A percentile compares a stretch with the other conserved stretches of the same genome.
These are phyloP conservation scores for Andrena minutula DNA, from an alignment of 2,888 invertebrate species.

Conservation along the genomic window DNA sequence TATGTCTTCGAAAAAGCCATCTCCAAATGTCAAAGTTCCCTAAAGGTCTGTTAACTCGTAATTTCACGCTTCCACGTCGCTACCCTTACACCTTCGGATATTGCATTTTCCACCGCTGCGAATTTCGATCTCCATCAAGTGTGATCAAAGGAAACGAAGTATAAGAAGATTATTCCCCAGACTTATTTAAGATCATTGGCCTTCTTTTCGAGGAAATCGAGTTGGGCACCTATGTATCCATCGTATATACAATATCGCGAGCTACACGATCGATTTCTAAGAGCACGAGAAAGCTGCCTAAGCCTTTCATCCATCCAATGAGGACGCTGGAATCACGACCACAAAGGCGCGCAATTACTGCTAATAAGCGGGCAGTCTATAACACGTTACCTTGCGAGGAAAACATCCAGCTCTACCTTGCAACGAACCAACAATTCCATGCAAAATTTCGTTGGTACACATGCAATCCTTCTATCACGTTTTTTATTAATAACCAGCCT, in stretches of 20 bases:
- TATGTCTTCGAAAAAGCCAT: too few species aligned
- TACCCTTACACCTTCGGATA: too few species aligned
- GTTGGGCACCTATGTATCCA: background rate
- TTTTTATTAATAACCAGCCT: background rate
- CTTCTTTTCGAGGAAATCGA: background rate
- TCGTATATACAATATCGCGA: conserved; percentile 25
- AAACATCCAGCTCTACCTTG: background rate
- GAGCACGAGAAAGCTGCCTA: conserved; percentile 41
- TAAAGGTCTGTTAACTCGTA: background rate
- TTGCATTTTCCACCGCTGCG: too few species aligned
- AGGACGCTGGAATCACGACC: conserved; percentile 38
- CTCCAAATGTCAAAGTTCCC: too few species aligned
- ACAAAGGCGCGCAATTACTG: conserved; percentile 33
- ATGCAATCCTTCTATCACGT: background rate
- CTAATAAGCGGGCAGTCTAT: background rate
- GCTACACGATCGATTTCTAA: conserved; percentile 37
- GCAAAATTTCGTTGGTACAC: background rate
- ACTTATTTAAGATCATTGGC: background rate
- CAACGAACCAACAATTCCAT: too few species aligned
- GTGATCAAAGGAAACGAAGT: background rate
- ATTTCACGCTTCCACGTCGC: background rate
- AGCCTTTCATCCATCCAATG: conserved; percentile 47
- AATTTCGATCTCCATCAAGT: background rate
- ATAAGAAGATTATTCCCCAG: background rate
- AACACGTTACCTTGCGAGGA: background rate